phyloP scores from a whole-genome alignment of 2,888 invertebrate species.

The Crepidodera aurea region DNA sequence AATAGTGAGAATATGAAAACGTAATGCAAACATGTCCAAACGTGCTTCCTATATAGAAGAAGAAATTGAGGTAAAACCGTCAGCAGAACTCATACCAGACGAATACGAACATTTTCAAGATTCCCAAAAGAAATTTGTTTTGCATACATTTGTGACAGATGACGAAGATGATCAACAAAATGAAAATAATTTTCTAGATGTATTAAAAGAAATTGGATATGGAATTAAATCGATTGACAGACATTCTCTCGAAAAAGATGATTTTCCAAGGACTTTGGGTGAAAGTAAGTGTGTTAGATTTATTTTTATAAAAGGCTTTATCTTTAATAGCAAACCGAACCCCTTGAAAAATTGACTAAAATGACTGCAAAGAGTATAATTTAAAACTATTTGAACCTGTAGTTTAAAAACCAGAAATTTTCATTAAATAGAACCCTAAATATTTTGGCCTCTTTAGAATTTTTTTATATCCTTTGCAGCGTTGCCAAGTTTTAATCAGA shows the following conservation, averaged over 20 bases:
- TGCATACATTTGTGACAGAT: constrained; percentile 39
- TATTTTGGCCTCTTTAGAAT: too few species aligned
- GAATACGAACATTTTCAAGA: constrained; percentile 51
- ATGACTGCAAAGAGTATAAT: too few species aligned
- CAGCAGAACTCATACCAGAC: constrained; percentile 56
- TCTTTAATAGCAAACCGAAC: too few species aligned
- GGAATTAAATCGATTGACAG: constrained; percentile 37
- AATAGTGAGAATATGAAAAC: background rate
- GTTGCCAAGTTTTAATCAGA: too few species aligned
- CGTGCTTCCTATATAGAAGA: constrained; percentile 38
- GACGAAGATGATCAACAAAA: constrained; percentile 34
- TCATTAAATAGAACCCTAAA: too few species aligned
- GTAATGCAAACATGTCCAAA: background rate
- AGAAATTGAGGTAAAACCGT: constrained; percentile 53
- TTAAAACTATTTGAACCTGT: background rate
- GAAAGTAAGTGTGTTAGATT: constrained; percentile 48
- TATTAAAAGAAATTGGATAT: constrained; percentile 40
- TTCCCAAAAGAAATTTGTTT: constrained; percentile 27
- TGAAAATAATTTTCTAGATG: constrained; percentile 36
- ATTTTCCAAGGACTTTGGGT: constrained; percentile 36
- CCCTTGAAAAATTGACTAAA: too few species aligned
- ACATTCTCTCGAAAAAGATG: constrained; percentile 36
- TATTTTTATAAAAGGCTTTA: background rate
- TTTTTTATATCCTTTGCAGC: too few species aligned
- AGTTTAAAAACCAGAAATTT: background rate